Evolutionary conservation across 2,888 invertebrate species (phyloP).

Genomic region (Drosophila maculinotata): DNA sequence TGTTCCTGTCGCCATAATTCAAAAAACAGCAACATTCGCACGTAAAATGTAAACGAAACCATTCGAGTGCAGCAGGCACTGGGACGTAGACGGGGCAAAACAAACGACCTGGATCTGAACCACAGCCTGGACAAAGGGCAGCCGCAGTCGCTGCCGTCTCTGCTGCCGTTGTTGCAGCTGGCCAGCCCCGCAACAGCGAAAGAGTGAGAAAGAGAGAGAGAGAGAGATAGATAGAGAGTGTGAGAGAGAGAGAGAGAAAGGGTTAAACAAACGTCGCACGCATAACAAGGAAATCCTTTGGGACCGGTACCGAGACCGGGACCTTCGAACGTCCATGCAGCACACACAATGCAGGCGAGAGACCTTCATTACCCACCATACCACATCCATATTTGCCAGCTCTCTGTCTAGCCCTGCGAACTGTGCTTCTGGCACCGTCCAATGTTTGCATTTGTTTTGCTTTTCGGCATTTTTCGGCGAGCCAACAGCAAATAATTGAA

Average conservation of each 20-base stretch:
- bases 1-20: conserved; percentile 81
- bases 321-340: conserved; percentile 43
- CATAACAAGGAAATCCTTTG: conserved; percentile 81
- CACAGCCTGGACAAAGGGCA: conserved; percentile 78
- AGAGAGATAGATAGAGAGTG: neutral
- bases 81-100: conserved; percentile 49
- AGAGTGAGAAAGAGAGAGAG: neutral
- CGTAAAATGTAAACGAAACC: conserved; percentile 80
- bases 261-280: conserved; percentile 80
- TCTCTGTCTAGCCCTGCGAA: conserved; percentile 36
- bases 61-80: conserved; percentile 71
- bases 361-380: conserved; percentile 54
- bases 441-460: conserved; percentile 81
- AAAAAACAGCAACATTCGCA: conserved; percentile 82
- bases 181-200: conserved; percentile 5
- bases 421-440: conserved; percentile 36
- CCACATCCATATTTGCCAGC: conserved; percentile 11
- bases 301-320: conserved; percentile 61
- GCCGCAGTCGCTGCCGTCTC: conserved; percentile 28
- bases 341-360: conserved; percentile 35
- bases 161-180: conserved; percentile 42
- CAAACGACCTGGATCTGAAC: conserved; percentile 72
- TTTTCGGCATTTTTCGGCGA: conserved; percentile 70
- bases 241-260: conserved; percentile 31
- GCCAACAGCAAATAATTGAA: conserved; percentile 76